Evolutionary conservation across 2,797 vertebrate species (phyloP).

Genomic region (Sebastes steindachneri): DNA sequence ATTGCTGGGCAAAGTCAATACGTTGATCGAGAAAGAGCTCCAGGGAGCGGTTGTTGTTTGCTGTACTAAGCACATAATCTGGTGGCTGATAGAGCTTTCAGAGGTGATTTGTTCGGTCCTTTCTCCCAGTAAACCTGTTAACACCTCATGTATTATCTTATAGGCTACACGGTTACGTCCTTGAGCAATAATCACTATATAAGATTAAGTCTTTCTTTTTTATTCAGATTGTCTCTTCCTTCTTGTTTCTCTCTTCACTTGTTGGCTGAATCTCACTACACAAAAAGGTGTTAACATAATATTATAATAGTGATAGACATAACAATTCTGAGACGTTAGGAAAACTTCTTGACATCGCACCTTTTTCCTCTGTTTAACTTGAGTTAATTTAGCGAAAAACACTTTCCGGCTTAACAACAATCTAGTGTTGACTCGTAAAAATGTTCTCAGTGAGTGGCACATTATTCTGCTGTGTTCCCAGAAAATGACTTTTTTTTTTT

Average conservation of each 20-base stretch:
- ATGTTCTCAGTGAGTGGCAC: background rate
- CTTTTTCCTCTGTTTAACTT: background rate
- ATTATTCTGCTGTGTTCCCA: background rate
- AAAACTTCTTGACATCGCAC: background rate
- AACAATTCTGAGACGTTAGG: background rate
- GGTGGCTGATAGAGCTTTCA: conserved; percentile 69
- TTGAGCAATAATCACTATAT: conserved; percentile 14
- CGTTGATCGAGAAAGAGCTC: conserved; percentile 64
- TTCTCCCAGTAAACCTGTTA: conserved; percentile 47
- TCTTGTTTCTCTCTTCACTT: no score
- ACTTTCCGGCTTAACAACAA: background rate
- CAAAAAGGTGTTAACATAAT: background rate
- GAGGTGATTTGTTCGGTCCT: conserved; percentile 66
- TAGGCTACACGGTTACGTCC: background rate
- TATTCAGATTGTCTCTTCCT: background rate
- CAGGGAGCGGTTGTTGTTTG: conserved; percentile 56
- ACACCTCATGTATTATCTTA: conserved; percentile 27
- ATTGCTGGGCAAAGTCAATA: conserved; percentile 65
- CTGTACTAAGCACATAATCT: conserved; percentile 69
- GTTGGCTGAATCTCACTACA: background rate
- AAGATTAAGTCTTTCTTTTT: conserved; percentile 5
- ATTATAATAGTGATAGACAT: background rate
- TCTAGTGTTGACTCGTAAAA: background rate
- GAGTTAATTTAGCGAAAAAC: background rate
- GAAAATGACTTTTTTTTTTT: conserved; percentile 1